Evolutionary conservation across 2,113 vertebrate genomes (phyloP).

Genomic region (Scolopax mira): DNA sequence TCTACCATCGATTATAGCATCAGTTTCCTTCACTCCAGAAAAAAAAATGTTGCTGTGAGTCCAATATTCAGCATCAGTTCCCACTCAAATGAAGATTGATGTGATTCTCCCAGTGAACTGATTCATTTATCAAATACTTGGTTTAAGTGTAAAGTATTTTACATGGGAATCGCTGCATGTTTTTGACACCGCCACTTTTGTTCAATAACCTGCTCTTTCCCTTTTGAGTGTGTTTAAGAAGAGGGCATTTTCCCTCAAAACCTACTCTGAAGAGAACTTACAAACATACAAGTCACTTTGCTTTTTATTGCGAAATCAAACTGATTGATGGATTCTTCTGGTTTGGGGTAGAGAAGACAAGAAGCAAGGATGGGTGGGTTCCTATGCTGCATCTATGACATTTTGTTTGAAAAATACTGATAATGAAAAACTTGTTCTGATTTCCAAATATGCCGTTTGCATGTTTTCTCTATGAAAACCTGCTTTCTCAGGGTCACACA

Average conservation of each 20-base stretch:
- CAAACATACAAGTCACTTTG: neutral
- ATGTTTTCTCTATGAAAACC: neutral
- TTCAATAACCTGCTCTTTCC: neutral
- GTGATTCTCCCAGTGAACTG: neutral
- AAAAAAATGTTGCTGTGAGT: neutral
- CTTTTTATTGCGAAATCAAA: neutral
- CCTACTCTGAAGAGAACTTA: neutral
- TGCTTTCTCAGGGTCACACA: neutral
- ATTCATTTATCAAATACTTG: neutral
- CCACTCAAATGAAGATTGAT: neutral
- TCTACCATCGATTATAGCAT: fast-evolving
- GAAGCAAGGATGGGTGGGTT: neutral
- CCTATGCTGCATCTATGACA: neutral
- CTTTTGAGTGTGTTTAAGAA: neutral
- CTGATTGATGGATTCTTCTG: neutral
- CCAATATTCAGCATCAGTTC: neutral
- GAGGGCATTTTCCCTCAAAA: neutral
- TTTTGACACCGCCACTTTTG: neutral
- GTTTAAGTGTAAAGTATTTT: neutral
- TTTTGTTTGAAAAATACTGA: neutral
- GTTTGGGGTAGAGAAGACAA: neutral
- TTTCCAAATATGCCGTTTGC: neutral
- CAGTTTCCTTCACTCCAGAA: neutral
- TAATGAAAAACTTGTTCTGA: fast-evolving
- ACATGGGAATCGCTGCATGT: fast-evolving